Base-by-base conservation (phyloP, 2,797 vertebrate species). In the Apodemus agrarius region DNA sequence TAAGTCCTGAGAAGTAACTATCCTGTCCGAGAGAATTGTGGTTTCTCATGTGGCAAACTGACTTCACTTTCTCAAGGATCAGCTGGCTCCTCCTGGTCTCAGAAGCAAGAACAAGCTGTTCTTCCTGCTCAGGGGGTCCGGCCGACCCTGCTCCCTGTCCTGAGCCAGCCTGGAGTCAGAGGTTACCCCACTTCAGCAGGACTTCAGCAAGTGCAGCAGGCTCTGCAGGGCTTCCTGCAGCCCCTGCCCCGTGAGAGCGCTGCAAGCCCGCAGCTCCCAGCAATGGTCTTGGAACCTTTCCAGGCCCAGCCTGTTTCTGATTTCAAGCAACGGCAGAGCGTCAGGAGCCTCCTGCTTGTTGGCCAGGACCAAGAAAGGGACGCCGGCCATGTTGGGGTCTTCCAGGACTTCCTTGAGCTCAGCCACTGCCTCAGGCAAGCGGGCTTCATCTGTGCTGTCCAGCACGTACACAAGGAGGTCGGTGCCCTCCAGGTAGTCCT, bases 351-450 rank as follows among this genome's bases (percentile, higher is more conserved):
- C 99, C 96, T 99, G 99, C 98, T 99, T 99, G 98, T 99, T 99
- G 97, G 99, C 99, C 97, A 99, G 98, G 22, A 99, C 99, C 98
- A 99, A 98, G 61, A 99, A 94, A 0, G 99, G 99, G 93, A 99
- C 81, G 0, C 97, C 97, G 14, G 80, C 93, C 95, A 99, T 96
- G 84, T 98, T 98, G 37, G 98, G 98, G 3, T 99, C 98, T 6
- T 67, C 97, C 94, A 99, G 96, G 2, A 99, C 67, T 76, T 98
- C 98, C 89, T 97, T 98, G 85, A 99, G 98, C 0, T 97, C 99
- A 22, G 96, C 98, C 26, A 91, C 67, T 0, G 99, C 99, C 93
- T 99, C 99, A 0, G 97, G 98, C 89, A 99, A 95, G 17, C 99
- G 98, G 8, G 24, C 69, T 0, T 1, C 13, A 8, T 99, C 99